phyloP scores from a whole-genome alignment of 2,797 vertebrate species.

The Microctenopoma stevenorrisi region DNA sequence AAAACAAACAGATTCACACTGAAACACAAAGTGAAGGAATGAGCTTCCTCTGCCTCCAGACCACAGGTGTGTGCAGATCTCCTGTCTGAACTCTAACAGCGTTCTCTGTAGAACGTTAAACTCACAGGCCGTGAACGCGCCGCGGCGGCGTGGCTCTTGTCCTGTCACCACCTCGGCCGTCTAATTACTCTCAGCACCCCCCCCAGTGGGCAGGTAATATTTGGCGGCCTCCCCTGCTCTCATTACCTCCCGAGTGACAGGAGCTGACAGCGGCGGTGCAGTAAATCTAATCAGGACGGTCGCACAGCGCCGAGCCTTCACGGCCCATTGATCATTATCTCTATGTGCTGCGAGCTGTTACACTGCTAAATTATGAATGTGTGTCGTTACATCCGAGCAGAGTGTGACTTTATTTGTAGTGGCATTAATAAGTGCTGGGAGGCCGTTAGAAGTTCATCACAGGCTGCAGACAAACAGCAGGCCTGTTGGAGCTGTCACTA shows the following conservation, averaged over 20 bases:
- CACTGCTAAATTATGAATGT: constrained; percentile 75
- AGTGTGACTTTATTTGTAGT: constrained; percentile 50
- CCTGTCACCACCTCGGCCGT: constrained; percentile 44
- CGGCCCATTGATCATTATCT: constrained; percentile 68
- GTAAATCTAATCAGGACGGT: constrained; percentile 68
- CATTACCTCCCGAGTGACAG: constrained; percentile 57
- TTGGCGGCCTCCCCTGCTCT: constrained; percentile 45
- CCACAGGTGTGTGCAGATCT: too few relatives aligned
- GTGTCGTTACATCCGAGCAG: constrained; percentile 52
- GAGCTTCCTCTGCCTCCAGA: too few relatives aligned
- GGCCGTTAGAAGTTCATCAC: constrained; percentile 51
- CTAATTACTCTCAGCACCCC: constrained; percentile 62
- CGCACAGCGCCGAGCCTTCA: constrained; percentile 58
- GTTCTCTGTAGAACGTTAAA: too few relatives aligned
- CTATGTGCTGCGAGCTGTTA: constrained; percentile 47
- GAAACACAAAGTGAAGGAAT: too few relatives aligned
- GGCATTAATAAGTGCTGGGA: constrained; percentile 62
- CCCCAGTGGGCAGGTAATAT: constrained; percentile 50
- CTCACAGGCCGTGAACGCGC: constrained; percentile 1
- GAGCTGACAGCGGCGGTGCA: constrained; percentile 44
- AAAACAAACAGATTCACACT: too few relatives aligned
- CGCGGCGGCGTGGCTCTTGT: constrained; percentile 1
- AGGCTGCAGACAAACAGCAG: constrained; percentile 55
- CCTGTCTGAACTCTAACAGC: too few relatives aligned
- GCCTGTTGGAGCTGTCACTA: constrained; percentile 70